Percentiles rank a stretch among this genome's conserved stretches.
Evolutionary conservation across 1,140 invertebrate genomes (phyloP).

Genomic region (Leptinotarsa undecemlineata): DNA sequence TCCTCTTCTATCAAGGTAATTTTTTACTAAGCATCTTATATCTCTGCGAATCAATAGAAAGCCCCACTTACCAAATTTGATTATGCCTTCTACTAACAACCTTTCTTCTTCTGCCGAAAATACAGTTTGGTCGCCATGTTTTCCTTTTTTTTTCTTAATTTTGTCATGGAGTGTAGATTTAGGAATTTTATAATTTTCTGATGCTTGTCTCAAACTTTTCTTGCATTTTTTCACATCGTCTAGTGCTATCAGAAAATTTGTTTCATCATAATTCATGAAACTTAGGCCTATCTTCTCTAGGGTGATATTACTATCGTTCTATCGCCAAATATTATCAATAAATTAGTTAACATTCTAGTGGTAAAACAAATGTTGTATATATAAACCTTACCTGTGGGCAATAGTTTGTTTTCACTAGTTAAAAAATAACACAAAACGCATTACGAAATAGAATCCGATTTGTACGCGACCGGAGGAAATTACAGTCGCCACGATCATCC

Average conservation of each 20-base stretch:
- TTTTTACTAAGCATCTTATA: slow-evolving; percentile 16
- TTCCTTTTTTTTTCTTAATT: not conserved
- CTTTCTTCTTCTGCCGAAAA: slow-evolving; percentile 8
- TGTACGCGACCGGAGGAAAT: too few relatives aligned
- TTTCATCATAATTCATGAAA: too few relatives aligned
- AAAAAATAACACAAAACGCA: too few relatives aligned
- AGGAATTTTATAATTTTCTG: not conserved
- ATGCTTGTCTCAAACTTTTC: not conserved
- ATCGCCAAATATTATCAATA: too few relatives aligned
- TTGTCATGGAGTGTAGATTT: slow-evolving; percentile 4
- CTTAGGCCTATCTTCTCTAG: too few relatives aligned
- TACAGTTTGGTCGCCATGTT: slow-evolving; percentile 8
- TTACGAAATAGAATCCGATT: too few relatives aligned
- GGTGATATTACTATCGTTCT: too few relatives aligned
- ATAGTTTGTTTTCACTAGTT: too few relatives aligned
- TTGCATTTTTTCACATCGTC: not conserved
- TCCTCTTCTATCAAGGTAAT: slow-evolving; percentile 8
- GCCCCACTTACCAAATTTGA: slow-evolving; percentile 17
- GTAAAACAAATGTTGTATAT: too few relatives aligned
- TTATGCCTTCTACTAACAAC: not conserved
- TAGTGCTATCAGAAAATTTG: not conserved
- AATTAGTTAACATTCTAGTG: too few relatives aligned
- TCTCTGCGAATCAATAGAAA: slow-evolving; percentile 21
- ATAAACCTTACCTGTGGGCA: too few relatives aligned
- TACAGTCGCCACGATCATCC: too few relatives aligned